phyloP scores from a whole-genome alignment of 2,888 invertebrate genomes.

The Tigriopus californicus region DNA sequence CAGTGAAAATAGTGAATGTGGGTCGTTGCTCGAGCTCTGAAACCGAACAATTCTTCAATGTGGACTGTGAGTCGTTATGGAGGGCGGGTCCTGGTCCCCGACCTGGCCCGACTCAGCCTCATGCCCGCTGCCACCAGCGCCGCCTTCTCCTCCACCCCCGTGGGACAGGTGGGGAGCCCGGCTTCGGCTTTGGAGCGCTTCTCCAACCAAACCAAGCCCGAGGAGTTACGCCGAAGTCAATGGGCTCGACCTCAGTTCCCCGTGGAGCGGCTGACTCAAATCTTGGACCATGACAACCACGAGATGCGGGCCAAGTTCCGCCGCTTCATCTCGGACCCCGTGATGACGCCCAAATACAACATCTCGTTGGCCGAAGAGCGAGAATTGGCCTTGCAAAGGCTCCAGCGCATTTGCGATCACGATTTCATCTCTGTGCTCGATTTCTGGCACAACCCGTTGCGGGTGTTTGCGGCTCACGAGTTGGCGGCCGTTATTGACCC shows the following conservation, averaged over 20 bases:
- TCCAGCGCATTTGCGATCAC: constrained; percentile 21
- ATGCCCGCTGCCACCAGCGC: too few species aligned
- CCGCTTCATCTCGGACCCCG: constrained; percentile 20
- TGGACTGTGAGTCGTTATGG: too few species aligned
- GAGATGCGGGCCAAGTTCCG: constrained; percentile 20
- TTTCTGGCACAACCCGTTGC: constrained; percentile 20
- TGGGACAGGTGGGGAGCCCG: too few species aligned
- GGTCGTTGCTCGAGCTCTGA: too few species aligned
- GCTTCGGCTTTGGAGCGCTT: background rate
- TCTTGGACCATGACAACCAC: constrained; percentile 21
- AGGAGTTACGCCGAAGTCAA: constrained; percentile 16
- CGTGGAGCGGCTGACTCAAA: constrained; percentile 18
- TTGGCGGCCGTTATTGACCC: constrained; percentile 21
- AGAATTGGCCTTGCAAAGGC: constrained; percentile 20
- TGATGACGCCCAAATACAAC: constrained; percentile 20
- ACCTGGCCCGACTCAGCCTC: background rate
- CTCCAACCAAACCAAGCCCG: constrained; percentile 15
- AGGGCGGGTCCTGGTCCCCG: background rate
- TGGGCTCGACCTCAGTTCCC: constrained; percentile 17
- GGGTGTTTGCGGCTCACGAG: constrained; percentile 22
- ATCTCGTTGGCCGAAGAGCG: constrained; percentile 21
- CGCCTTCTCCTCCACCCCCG: too few species aligned
- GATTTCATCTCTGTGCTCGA: constrained; percentile 21
- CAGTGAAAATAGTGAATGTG: too few species aligned
- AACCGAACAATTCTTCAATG: too few species aligned